Percentiles rank a stretch among this genome's conserved stretches.
phyloP scores from a whole-genome alignment of 2,797 vertebrate species.

The Iguana delicatissima region DNA sequence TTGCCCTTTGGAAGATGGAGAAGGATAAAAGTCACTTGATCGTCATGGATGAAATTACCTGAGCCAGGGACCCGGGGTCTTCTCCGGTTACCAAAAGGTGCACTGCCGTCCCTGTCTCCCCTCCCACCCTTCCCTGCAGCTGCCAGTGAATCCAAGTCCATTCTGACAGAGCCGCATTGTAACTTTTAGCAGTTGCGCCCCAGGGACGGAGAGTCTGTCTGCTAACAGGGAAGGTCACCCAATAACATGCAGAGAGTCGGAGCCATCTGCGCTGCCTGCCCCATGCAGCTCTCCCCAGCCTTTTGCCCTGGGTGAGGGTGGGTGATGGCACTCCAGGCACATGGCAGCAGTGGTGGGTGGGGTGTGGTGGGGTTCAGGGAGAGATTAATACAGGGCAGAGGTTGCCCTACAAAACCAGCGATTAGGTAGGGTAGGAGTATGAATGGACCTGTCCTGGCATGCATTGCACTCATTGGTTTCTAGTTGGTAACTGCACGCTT shows the following conservation, averaged over 20 bases:
- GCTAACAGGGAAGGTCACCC: not conserved
- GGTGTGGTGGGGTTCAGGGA: not conserved
- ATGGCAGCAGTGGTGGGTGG: not conserved
- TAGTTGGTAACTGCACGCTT: too few relatives aligned
- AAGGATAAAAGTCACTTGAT: constrained; percentile 24
- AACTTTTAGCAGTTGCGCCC: too few relatives aligned
- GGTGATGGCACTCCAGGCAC: accelerated
- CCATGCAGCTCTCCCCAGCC: accelerated
- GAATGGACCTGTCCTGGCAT: too few relatives aligned
- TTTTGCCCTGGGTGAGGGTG: not conserved
- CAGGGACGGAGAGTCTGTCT: accelerated
- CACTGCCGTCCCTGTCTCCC: not conserved
- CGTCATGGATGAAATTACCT: not conserved
- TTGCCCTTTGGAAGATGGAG: not conserved
- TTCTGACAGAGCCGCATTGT: not conserved
- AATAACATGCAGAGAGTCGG: accelerated
- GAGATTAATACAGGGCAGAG: not conserved
- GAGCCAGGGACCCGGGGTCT: not conserved
- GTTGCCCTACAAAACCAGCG: not conserved
- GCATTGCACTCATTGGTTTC: too few relatives aligned
- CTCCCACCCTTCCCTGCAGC: too few relatives aligned
- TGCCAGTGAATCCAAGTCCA: not conserved
- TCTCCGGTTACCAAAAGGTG: not conserved
- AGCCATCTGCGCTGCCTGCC: accelerated
- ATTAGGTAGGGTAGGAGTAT: not conserved